phyloP scores from a whole-genome alignment of 2,888 invertebrate species.

The Operophtera brumata region DNA sequence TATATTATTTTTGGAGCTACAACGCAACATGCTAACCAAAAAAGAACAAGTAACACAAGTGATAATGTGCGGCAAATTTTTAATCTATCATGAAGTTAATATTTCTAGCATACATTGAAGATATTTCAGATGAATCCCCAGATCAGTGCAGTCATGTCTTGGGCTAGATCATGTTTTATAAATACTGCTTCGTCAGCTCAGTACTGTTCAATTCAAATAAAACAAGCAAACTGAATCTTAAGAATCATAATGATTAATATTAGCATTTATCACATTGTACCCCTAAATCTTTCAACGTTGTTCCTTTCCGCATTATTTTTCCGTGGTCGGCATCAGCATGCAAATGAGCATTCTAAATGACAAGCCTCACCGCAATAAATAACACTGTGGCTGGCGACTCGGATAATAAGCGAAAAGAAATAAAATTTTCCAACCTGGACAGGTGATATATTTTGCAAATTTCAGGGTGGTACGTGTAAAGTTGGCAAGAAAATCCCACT shows the following conservation, averaged over 20 bases:
- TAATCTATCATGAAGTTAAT: too few relatives aligned
- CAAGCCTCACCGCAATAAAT: slow-evolving; percentile 13
- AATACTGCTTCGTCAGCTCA: too few relatives aligned
- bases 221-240: slow-evolving; percentile 13
- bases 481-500: too few relatives aligned
- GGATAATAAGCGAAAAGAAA: slow-evolving; percentile 6
- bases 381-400: slow-evolving; percentile 1
- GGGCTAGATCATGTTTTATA: too few relatives aligned
- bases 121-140: too few relatives aligned
- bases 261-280: slow-evolving; percentile 13
- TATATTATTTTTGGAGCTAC: too few relatives aligned
- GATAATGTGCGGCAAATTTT: too few relatives aligned
- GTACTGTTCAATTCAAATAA: slow-evolving; percentile 1
- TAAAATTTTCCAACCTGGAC: slow-evolving; percentile 8
- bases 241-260: slow-evolving; percentile 9
- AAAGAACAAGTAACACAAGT: too few relatives aligned
- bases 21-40: too few relatives aligned
- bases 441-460: not conserved
- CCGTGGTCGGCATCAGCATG: slow-evolving; percentile 3
- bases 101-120: too few relatives aligned
- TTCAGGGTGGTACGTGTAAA: too few relatives aligned
- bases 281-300: slow-evolving; percentile 10
- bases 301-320: not conserved
- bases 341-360: slow-evolving; percentile 17
- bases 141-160: too few relatives aligned